Evolutionary conservation across 2,797 vertebrate species (phyloP).

Genomic region (Neoniphon sammara): DNA sequence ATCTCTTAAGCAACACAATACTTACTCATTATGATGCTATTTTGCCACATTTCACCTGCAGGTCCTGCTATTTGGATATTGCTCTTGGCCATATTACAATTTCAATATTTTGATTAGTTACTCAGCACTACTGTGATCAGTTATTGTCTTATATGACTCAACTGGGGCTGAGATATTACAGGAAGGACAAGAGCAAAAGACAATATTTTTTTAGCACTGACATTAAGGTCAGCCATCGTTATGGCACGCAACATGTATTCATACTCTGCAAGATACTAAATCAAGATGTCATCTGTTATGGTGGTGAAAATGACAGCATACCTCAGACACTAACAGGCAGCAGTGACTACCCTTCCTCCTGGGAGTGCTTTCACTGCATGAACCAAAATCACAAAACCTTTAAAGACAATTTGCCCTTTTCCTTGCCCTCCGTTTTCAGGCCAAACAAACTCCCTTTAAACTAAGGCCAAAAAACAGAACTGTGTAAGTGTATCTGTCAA

Average conservation of each 20-base stretch:
- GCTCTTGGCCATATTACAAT: no score
- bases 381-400: neutral
- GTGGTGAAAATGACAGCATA: neutral
- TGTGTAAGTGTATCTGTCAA: neutral
- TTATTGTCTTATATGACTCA: no score
- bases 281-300: neutral
- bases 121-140: no score
- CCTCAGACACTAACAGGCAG: neutral
- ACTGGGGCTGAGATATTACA: no score
- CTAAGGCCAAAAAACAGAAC: constrained; percentile 1
- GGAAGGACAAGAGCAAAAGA: no score
- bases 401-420: neutral
- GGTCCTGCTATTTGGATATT: no score
- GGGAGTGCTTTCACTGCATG: neutral
- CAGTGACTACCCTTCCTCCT: neutral
- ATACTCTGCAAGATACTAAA: neutral
- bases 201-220: neutral
- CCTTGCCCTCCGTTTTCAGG: constrained; percentile 11
- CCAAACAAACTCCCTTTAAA: neutral
- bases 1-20: no score
- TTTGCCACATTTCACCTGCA: no score
- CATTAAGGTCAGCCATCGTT: neutral
- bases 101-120: no score
- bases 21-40: no score
- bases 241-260: neutral